These are phyloP conservation scores for Oncorhynchus kisutch DNA, from an alignment of 2,113 vertebrate species.

Conservation along the genomic window DNA sequence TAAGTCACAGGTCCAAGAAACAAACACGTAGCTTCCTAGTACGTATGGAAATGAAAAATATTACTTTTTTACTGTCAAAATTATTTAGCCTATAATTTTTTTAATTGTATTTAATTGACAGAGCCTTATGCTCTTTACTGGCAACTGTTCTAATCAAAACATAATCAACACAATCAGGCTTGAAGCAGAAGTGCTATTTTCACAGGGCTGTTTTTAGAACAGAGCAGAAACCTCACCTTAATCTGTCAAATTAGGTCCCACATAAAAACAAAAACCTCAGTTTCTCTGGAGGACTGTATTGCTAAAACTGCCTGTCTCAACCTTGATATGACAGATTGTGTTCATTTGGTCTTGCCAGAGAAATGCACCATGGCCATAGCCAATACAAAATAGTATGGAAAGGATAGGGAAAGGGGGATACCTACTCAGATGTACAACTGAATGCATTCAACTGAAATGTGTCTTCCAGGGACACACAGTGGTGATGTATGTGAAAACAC, in stretches of 20 bases:
- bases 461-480: not conserved
- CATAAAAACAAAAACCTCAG: too few relatives aligned
- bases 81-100: too few relatives aligned
- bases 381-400: not conserved
- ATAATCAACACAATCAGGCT: slow-evolving; percentile 9
- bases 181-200: not conserved
- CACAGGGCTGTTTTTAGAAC: not conserved
- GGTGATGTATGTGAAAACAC: slow-evolving; percentile 19
- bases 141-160: slow-evolving; percentile 2
- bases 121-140: not conserved
- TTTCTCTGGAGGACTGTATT: slow-evolving; percentile 25
- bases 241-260: not conserved
- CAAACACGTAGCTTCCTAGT: too few relatives aligned
- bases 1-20: too few relatives aligned
- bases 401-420: not conserved
- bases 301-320: not conserved
- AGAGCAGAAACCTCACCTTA: not conserved
- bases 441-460: too few relatives aligned
- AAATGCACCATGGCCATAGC: not conserved
- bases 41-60: too few relatives aligned
- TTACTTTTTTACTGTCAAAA: too few relatives aligned
- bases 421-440: too few relatives aligned
- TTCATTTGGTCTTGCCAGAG: slow-evolving; percentile 32
- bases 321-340: slow-evolving; percentile 44
- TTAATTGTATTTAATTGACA: too few relatives aligned